A percentile compares a stretch with the other conserved stretches of the same genome.
phyloP scores from a whole-genome alignment of 1,140 invertebrate species.

The Galendromus occidentalis region DNA sequence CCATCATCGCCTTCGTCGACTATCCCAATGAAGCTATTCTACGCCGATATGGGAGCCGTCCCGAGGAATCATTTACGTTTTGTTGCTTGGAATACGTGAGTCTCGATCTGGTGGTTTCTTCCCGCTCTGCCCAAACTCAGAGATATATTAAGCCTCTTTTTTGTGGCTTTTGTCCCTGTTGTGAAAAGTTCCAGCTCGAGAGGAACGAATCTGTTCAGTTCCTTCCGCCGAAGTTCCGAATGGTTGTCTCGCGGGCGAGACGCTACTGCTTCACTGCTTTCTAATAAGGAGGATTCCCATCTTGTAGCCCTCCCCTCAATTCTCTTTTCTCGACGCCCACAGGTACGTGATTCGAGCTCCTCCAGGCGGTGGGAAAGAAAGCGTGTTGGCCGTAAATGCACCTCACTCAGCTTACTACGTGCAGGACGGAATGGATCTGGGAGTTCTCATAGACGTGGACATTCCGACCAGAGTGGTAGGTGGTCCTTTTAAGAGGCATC shows the following conservation, averaged over 20 bases:
- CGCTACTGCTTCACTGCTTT: neutral
- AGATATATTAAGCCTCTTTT: too few relatives aligned
- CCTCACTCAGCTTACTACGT: slow-evolving; percentile 65
- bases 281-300: too few relatives aligned
- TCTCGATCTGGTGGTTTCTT: slow-evolving; percentile 22
- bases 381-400: slow-evolving; percentile 43
- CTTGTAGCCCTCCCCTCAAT: too few relatives aligned
- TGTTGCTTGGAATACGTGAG: slow-evolving; percentile 55
- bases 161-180: too few relatives aligned
- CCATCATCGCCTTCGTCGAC: too few relatives aligned
- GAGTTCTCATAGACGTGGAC: slow-evolving; percentile 60
- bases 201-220: too few relatives aligned
- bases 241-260: slow-evolving; percentile 24
- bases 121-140: too few relatives aligned
- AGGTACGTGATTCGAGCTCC: slow-evolving; percentile 27
- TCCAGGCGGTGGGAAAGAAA: slow-evolving; percentile 17
- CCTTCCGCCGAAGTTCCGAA: too few relatives aligned
- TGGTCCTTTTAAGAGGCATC: slow-evolving; percentile 10
- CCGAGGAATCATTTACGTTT: slow-evolving; percentile 54
- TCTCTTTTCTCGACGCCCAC: neutral
- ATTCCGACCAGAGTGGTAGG: slow-evolving; percentile 52
- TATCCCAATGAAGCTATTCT: slow-evolving; percentile 35
- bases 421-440: slow-evolving; percentile 57
- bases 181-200: too few relatives aligned
- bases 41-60: slow-evolving; percentile 63